Evolutionary conservation across 1,140 invertebrate species (phyloP).

Genomic region (Calliphora vicina): DNA sequence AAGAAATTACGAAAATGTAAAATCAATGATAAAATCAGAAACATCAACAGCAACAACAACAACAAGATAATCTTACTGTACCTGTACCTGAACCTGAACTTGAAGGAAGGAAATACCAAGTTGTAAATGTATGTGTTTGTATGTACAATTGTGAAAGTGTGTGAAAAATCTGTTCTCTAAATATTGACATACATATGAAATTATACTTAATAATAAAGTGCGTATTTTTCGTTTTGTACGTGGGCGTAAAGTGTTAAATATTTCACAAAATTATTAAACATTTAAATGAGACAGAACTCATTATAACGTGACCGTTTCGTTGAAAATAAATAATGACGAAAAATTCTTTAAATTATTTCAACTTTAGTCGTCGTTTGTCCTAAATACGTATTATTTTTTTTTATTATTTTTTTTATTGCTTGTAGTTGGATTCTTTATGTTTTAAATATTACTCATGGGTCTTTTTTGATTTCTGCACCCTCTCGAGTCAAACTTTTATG

Average conservation of each 20-base stretch:
- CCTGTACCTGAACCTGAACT: conserved; percentile 27
- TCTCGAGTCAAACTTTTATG: not conserved
- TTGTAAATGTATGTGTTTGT: not conserved
- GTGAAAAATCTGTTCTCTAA: not conserved
- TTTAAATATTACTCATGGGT: not conserved
- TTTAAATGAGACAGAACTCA: not conserved
- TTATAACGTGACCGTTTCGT: not conserved
- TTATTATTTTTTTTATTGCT: not conserved
- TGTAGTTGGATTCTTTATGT: not conserved
- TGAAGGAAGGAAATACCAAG: conserved; percentile 19
- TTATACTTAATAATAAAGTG: not conserved
- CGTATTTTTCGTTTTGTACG: not conserved
- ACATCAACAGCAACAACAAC: not conserved
- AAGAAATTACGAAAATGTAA: not conserved
- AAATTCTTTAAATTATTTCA: not conserved
- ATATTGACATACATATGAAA: not conserved
- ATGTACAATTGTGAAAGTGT: not conserved
- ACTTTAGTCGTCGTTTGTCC: not conserved
- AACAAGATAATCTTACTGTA: not conserved
- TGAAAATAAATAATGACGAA: not conserved
- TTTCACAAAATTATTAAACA: not conserved
- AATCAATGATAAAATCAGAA: not conserved
- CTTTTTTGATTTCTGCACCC: not conserved
- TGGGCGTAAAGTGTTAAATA: conserved; percentile 12
- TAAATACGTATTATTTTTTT: not conserved